phyloP scores from a whole-genome alignment of 1,140 invertebrate species.

The Saxidomus purpurata region DNA sequence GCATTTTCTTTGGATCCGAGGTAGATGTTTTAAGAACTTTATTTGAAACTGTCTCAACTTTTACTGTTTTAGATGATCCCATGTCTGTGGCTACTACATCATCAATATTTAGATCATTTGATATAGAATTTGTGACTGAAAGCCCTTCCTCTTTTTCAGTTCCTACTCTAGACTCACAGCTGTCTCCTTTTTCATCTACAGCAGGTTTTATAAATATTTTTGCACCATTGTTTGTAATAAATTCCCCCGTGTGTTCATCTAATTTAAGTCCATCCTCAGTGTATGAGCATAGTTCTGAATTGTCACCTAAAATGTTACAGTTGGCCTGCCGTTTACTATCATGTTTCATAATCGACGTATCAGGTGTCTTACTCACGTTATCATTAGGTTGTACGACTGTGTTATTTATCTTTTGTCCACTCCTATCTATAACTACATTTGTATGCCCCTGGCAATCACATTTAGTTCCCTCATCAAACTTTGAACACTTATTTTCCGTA shows the following conservation, averaged over 20 bases:
- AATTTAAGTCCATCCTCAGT: conserved; percentile 4
- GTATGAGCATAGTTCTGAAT: neutral
- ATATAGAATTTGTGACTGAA: neutral
- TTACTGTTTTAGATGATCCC: neutral
- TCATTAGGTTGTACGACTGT: neutral
- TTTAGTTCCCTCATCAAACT: conserved; percentile 7
- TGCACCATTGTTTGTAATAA: conserved; percentile 15
- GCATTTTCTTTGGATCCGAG: conserved; percentile 26
- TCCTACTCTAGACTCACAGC: neutral
- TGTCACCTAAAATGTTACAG: neutral
- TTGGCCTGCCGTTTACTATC: neutral
- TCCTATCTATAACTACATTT: neutral
- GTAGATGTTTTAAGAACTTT: neutral
- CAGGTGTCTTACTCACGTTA: neutral
- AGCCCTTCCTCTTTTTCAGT: neutral
- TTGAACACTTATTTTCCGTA: conserved; percentile 16
- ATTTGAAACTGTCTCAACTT: neutral
- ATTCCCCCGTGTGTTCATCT: conserved; percentile 48
- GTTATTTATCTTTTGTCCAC: neutral
- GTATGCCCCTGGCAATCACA: neutral
- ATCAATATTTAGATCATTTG: neutral
- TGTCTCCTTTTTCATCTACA: neutral
- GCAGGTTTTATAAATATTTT: neutral
- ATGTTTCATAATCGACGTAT: neutral
- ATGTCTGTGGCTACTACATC: neutral